These are phyloP conservation scores for Papilio protenor DNA, from an alignment of 2,888 invertebrate species.

Conservation along the genomic window DNA sequence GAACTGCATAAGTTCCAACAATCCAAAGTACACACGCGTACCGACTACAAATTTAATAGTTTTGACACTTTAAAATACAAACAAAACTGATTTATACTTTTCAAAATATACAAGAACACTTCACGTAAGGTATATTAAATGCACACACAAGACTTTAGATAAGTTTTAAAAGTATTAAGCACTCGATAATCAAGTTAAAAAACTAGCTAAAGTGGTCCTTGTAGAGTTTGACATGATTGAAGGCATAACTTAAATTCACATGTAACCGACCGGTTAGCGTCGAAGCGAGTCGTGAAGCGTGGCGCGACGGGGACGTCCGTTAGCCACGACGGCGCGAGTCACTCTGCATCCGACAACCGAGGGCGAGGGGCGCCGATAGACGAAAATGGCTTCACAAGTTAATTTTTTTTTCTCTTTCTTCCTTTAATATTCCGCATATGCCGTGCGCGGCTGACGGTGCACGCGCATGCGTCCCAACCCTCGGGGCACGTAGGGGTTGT, in stretches of 20 bases:
- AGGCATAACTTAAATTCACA: conserved; percentile 68
- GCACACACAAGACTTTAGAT: conserved; percentile 46
- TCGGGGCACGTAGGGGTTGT: conserved; percentile 73
- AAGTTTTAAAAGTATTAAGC: conserved; percentile 43
- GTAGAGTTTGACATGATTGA: conserved; percentile 70
- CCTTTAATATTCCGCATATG: conserved; percentile 85
- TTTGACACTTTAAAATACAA: conserved; percentile 33
- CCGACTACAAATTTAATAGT: conserved; percentile 14
- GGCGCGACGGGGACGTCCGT: conserved; percentile 58
- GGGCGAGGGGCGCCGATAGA: conserved; percentile 80
- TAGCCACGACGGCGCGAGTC: conserved; percentile 67
- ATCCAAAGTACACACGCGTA: conserved; percentile 20
- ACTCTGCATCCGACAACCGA: conserved; percentile 71
- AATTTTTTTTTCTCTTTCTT: conserved; percentile 85
- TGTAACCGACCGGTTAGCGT: conserved; percentile 66
- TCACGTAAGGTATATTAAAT: conserved; percentile 34
- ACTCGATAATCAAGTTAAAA: conserved; percentile 57
- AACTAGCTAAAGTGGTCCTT: conserved; percentile 56
- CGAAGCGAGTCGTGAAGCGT: conserved; percentile 47
- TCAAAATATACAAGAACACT: conserved; percentile 36
- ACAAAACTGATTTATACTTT: conserved; percentile 38
- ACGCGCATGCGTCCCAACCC: conserved; percentile 80
- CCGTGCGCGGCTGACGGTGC: conserved; percentile 76
- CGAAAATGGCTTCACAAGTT: conserved; percentile 85
- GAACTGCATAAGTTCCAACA: conserved; percentile 32